Percentiles rank a stretch among this genome's conserved stretches.
Conservation (phyloP, 2,797 vertebrate species). For the Amblyopsis hoosieri region DNA sequence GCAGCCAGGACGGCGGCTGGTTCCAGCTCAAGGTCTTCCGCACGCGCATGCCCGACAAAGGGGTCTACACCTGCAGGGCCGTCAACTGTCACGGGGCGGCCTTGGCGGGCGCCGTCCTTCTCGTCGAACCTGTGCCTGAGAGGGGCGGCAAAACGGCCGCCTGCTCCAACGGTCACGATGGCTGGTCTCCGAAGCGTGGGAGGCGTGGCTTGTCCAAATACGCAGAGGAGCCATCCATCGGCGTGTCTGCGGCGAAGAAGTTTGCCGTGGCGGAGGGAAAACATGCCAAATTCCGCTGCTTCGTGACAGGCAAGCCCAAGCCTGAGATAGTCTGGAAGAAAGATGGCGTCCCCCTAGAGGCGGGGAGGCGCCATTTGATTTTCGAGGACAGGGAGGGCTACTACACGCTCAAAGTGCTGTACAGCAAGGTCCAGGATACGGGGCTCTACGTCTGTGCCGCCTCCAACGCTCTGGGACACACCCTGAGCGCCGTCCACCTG, state of each 20-base stretch:
- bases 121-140: slow-evolving; percentile 79
- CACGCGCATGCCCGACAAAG: slow-evolving; percentile 84
- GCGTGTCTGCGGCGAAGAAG: slow-evolving; percentile 79
- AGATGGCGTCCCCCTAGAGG: slow-evolving; percentile 80
- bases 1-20: slow-evolving; percentile 77
- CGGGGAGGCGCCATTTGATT: slow-evolving; percentile 86
- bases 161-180: slow-evolving; percentile 52
- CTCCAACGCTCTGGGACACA: slow-evolving; percentile 91
- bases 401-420: slow-evolving; percentile 95
- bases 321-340: slow-evolving; percentile 96
- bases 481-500: slow-evolving; percentile 91
- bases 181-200: slow-evolving; percentile 56
- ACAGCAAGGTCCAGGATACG: slow-evolving; percentile 89
- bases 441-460: slow-evolving; percentile 93
- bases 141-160: slow-evolving; percentile 59
- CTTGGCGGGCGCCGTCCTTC: slow-evolving; percentile 86
- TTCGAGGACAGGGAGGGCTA: slow-evolving; percentile 96
- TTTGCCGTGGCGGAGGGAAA: slow-evolving; percentile 92
- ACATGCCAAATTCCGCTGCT: slow-evolving; percentile 96
- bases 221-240: slow-evolving; percentile 58
- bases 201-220: slow-evolving; percentile 45
- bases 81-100: slow-evolving; percentile 79
- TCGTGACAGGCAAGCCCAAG: slow-evolving; percentile 94
- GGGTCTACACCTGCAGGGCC: slow-evolving; percentile 91
- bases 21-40: slow-evolving; percentile 85